These are phyloP conservation scores for Zygaena filipendulae DNA, from an alignment of 2,888 invertebrate species.

Conservation along the genomic window DNA sequence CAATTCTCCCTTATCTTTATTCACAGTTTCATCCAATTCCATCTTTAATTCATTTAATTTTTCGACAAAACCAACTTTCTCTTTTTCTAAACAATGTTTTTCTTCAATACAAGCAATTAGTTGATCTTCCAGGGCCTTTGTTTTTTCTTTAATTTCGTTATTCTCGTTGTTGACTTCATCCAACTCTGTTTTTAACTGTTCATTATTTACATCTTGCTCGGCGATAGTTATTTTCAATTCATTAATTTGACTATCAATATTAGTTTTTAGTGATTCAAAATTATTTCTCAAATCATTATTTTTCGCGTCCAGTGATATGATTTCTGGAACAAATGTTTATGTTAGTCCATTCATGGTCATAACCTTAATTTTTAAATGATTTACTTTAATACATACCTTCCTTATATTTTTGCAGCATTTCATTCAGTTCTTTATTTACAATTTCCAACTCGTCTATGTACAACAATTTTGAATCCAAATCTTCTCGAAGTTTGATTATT, in stretches of 20 bases:
- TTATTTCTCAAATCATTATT: constrained; percentile 21
- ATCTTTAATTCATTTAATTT: constrained; percentile 8
- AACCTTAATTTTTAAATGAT: too few species aligned
- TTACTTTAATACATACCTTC: constrained; percentile 21
- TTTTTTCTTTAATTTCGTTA: constrained; percentile 21
- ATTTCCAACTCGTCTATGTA: constrained; percentile 19
- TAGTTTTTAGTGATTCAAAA: constrained; percentile 17
- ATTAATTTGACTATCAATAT: constrained; percentile 18
- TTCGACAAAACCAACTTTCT: constrained; percentile 8
- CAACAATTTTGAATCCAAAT: constrained; percentile 18
- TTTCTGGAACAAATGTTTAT: constrained; percentile 26
- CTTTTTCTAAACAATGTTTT: constrained; percentile 8
- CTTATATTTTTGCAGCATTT: constrained; percentile 14
- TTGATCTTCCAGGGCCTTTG: constrained; percentile 17
- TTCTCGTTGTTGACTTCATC: constrained; percentile 22
- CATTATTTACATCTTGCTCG: constrained; percentile 20
- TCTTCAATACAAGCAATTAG: too few species aligned
- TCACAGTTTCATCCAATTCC: too few species aligned
- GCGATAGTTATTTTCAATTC: constrained; percentile 23
- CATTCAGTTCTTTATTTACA: constrained; percentile 18
- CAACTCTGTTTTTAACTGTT: constrained; percentile 20
- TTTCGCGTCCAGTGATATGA: constrained; percentile 20
- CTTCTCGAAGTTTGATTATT: constrained; percentile 8
- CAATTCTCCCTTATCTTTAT: constrained; percentile 15
- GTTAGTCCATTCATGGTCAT: too few species aligned